phyloP scores from a whole-genome alignment of 1,140 invertebrate genomes.

The Zaprionus taronus region DNA sequence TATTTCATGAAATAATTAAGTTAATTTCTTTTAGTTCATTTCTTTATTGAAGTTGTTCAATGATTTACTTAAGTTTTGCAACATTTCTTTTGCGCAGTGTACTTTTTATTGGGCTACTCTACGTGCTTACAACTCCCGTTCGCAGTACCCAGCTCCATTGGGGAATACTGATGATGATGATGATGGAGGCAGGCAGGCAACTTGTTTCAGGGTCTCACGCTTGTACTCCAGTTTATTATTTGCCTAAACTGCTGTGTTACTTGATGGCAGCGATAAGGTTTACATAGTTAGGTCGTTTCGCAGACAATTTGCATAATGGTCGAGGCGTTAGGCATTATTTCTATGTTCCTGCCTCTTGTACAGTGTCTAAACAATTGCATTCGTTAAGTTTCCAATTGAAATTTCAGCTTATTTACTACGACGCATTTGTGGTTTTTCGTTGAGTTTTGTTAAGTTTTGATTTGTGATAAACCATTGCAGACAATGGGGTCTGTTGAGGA shows the following conservation, averaged over 20 bases:
- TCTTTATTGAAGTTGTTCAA: not conserved
- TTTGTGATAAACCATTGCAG: not conserved
- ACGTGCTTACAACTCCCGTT: slow-evolving; percentile 4
- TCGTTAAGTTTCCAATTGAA: not conserved
- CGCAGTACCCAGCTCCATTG: slow-evolving; percentile 1
- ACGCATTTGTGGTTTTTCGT: not conserved
- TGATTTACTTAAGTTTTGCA: not conserved
- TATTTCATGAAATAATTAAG: no score
- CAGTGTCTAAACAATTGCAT: not conserved
- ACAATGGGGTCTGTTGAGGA: not conserved
- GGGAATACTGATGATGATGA: not conserved
- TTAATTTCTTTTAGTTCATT: no score
- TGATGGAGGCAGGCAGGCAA: no score
- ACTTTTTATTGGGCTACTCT: not conserved
- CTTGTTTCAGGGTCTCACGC: slow-evolving; percentile 11
- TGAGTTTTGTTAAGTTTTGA: not conserved
- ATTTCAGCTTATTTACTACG: not conserved
- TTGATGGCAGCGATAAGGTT: slow-evolving; percentile 63
- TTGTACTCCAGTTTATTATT: slow-evolving; percentile 68
- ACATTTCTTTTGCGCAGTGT: not conserved
- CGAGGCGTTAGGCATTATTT: slow-evolving; percentile 11
- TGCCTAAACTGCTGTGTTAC: slow-evolving; percentile 56
- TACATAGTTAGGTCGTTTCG: slow-evolving; percentile 65
- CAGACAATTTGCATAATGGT: slow-evolving; percentile 72
- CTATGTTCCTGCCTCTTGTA: not conserved